These are phyloP conservation scores for Pampusana beccarii DNA, from an alignment of 2,113 vertebrate species.

Conservation along the genomic window DNA sequence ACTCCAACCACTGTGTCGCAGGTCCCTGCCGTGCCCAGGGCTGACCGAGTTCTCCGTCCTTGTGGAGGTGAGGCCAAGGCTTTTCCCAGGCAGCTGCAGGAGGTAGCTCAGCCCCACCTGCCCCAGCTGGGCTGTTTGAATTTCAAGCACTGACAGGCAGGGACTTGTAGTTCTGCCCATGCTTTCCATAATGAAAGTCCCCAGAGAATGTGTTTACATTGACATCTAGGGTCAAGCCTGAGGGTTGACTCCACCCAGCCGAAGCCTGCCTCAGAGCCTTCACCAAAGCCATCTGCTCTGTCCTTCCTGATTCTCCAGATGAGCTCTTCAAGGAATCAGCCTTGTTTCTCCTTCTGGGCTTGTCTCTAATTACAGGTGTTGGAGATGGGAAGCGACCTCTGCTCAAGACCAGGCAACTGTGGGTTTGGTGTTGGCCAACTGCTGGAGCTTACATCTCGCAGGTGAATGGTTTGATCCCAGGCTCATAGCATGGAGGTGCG, in stretches of 20 bases:
- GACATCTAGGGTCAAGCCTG: not conserved
- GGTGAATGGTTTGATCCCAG: not conserved
- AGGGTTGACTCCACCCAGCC: not conserved
- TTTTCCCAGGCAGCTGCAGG: not conserved
- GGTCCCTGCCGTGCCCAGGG: too few species aligned
- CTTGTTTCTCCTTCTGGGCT: not conserved
- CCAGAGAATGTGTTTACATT: not conserved
- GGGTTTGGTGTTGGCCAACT: not conserved
- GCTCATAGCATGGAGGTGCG: fast-evolving
- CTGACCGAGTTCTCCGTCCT: not conserved
- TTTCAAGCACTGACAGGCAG: not conserved
- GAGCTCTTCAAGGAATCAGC: not conserved
- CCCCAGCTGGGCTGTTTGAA: not conserved
- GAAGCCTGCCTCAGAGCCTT: not conserved
- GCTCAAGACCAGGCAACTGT: not conserved
- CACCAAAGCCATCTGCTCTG: not conserved
- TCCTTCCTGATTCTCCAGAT: not conserved
- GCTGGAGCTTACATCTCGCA: not conserved
- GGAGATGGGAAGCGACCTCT: not conserved
- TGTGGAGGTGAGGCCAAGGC: fast-evolving
- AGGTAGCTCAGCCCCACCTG: not conserved
- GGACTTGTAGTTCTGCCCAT: not conserved
- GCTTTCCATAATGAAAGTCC: not conserved
- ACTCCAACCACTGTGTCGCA: too few species aligned
- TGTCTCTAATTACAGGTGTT: not conserved